phyloP scores from a whole-genome alignment of 2,113 vertebrate species.

The Columba janthina region DNA sequence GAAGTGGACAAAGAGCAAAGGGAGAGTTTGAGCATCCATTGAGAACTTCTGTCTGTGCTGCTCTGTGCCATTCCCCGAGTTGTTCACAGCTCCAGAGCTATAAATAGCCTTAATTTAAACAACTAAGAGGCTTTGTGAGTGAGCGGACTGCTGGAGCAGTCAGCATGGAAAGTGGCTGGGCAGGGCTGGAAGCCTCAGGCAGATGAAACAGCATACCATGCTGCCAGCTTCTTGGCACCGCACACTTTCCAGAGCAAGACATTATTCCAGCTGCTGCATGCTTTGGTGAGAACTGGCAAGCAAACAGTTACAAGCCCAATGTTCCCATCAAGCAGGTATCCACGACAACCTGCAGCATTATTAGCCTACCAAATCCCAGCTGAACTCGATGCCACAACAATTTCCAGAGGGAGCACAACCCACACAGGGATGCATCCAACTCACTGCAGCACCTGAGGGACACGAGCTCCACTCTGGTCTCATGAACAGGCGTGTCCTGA shows the following conservation, averaged over 20 bases:
- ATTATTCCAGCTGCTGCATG: rapidly evolving
- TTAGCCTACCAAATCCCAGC: not conserved
- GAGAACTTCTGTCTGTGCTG: rapidly evolving
- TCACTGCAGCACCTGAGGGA: not conserved
- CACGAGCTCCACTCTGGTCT: rapidly evolving
- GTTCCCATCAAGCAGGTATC: not conserved
- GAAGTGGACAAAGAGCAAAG: not conserved
- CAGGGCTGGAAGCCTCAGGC: not conserved
- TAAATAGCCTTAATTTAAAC: not conserved
- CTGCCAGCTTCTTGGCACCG: not conserved
- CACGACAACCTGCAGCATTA: not conserved
- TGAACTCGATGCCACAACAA: not conserved
- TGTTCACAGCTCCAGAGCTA: not conserved
- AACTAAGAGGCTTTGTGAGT: not conserved
- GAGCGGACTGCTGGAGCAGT: not conserved
- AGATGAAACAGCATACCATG: not conserved
- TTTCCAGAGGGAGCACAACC: not conserved
- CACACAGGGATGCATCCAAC: rapidly evolving
- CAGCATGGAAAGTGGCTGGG: not conserved
- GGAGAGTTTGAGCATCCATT: not conserved
- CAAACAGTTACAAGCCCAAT: not conserved
- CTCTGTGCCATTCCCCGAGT: not conserved
- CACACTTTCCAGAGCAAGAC: not conserved
- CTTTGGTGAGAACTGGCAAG: not conserved
- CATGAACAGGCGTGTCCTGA: not conserved